Conservation (phyloP, 2,797 vertebrate genomes). For the Thaleichthys pacificus region DNA sequence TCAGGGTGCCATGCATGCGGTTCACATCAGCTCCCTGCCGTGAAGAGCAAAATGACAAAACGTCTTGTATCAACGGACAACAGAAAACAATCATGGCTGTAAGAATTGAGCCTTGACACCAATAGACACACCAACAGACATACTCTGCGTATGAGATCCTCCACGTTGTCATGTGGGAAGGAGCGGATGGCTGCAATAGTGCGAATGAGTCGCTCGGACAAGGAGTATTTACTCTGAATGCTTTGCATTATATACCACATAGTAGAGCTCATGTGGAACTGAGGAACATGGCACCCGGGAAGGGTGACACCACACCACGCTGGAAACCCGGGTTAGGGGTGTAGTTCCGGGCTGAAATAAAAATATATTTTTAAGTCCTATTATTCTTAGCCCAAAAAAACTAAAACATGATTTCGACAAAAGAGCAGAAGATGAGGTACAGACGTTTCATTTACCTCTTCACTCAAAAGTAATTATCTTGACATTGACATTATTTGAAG, state of each 20-base stretch:
- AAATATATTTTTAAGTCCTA: neutral
- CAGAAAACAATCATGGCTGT: neutral
- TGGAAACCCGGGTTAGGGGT: conserved; percentile 41
- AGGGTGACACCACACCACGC: conserved; percentile 58
- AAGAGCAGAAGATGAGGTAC: neutral
- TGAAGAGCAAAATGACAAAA: neutral
- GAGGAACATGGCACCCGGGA: conserved; percentile 78
- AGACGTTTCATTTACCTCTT: no score
- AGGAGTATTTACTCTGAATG: conserved; percentile 95
- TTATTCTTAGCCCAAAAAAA: neutral
- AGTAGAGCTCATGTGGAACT: conserved; percentile 85
- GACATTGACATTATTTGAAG: neutral
- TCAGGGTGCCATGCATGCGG: conserved; percentile 93
- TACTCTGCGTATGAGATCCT: conserved; percentile 94
- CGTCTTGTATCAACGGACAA: neutral
- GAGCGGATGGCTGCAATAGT: conserved; percentile 95
- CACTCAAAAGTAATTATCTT: neutral
- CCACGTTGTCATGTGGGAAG: conserved; percentile 94
- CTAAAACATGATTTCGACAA: neutral
- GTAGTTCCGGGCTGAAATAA: conserved; percentile 26
- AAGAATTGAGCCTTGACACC: neutral
- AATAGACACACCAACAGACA: conserved; percentile 22
- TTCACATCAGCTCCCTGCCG: conserved; percentile 93
- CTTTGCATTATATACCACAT: conserved; percentile 99
- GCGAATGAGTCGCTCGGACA: conserved; percentile 94